phyloP scores from a whole-genome alignment of 2,113 vertebrate species.

The Leucopsar rothschildi region DNA sequence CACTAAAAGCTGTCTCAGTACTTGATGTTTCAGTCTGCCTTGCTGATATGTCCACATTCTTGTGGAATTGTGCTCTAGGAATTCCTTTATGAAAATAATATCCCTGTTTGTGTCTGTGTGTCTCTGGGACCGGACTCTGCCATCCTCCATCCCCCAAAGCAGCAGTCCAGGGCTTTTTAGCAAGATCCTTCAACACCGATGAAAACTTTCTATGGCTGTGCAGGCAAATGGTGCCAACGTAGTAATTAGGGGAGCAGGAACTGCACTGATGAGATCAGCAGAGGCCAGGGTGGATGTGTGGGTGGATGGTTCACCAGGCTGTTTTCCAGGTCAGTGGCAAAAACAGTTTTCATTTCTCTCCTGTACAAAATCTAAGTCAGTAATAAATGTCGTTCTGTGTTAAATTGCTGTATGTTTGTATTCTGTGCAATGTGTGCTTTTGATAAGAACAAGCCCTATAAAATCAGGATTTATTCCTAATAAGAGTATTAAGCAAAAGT shows the following conservation, averaged over 20 bases:
- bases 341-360: conserved; percentile 16
- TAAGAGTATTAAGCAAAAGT: background rate
- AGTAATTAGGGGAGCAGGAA: background rate
- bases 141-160: background rate
- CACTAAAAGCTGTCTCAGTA: background rate
- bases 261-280: background rate
- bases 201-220: background rate
- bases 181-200: background rate
- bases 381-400: conserved; percentile 28
- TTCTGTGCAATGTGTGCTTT: background rate
- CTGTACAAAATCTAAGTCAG: background rate
- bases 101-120: background rate
- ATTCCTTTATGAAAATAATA: background rate
- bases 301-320: background rate
- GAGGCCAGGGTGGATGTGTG: background rate
- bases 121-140: background rate
- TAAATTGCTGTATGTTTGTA: background rate
- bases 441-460: background rate
- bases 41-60: background rate
- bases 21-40: background rate
- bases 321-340: background rate
- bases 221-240: background rate
- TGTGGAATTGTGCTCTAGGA: background rate
- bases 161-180: background rate
- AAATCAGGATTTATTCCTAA: background rate